A percentile compares a stretch with the other conserved stretches of the same genome.
Evolutionary conservation across 92 coral and sea anemone genomes (phyloP).

Genomic region (Porites evermanni): DNA sequence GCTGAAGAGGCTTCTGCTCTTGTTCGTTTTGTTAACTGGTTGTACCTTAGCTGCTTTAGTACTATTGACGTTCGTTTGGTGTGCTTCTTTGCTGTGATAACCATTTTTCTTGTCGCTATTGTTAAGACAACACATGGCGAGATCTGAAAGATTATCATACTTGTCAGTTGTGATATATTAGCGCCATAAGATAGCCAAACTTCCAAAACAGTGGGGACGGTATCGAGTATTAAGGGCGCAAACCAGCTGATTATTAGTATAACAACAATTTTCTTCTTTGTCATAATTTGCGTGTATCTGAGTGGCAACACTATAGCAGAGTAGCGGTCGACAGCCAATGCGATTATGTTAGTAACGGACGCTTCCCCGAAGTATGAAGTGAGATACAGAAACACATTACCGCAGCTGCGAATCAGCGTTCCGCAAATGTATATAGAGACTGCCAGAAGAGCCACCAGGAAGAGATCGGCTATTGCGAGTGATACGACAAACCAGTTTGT

Average conservation of each 20-base stretch:
- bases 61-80: slow-evolving; percentile 3
- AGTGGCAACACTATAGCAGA: slow-evolving; percentile 18
- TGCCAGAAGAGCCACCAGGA: background rate
- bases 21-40: background rate
- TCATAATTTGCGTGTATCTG: slow-evolving; percentile 1
- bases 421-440: background rate
- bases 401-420: background rate
- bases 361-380: slow-evolving; percentile 16
- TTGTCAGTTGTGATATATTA: background rate
- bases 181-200: background rate
- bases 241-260: slow-evolving; percentile 10
- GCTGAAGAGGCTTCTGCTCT: slow-evolving; percentile 22
- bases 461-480: slow-evolving; percentile 21
- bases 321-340: slow-evolving; percentile 24
- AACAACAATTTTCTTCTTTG: slow-evolving; percentile 4
- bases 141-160: slow-evolving; percentile 28
- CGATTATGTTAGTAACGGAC: slow-evolving; percentile 13
- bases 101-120: slow-evolving; percentile 9
- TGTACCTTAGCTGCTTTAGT: slow-evolving; percentile 12
- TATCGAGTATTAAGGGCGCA: slow-evolving; percentile 17
- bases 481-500: slow-evolving; percentile 35
- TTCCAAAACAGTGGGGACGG: background rate
- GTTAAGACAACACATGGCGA: slow-evolving; percentile 9
- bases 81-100: slow-evolving; percentile 15
- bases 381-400: background rate